These are phyloP conservation scores for Quadriops clusia DNA, from an alignment of 2,888 invertebrate species.

Conservation along the genomic window DNA sequence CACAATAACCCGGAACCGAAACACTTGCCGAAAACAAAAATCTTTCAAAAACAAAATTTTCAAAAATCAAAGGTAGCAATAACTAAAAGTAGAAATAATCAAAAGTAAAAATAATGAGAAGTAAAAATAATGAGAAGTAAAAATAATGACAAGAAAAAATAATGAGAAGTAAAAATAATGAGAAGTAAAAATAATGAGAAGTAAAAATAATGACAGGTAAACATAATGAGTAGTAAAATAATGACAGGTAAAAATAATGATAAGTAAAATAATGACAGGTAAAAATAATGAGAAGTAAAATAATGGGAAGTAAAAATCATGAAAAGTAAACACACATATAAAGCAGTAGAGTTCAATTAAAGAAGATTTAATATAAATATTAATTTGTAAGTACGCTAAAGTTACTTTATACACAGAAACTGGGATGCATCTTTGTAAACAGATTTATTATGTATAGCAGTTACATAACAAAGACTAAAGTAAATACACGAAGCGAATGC, in stretches of 20 bases:
- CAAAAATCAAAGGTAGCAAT: too few relatives aligned
- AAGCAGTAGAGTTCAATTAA: too few relatives aligned
- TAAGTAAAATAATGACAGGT: too few relatives aligned
- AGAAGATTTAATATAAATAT: too few relatives aligned
- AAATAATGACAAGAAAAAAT: conserved; percentile 5
- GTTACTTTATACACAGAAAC: conserved; percentile 8
- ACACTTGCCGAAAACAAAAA: too few relatives aligned
- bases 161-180: conserved; percentile 5
- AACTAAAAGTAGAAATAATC: conserved; percentile 16
- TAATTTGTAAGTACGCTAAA: too few relatives aligned
- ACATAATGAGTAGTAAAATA: conserved; percentile 7
- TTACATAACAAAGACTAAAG: too few relatives aligned
- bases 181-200: conserved; percentile 10
- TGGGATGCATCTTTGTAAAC: conserved; percentile 31
- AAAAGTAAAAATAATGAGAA: conserved; percentile 15
- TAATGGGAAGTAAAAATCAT: conserved; percentile 8
- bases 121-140: too few relatives aligned
- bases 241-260: conserved; percentile 5
- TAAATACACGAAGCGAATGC: conserved; percentile 16
- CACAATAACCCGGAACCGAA: too few relatives aligned
- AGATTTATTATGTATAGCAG: conserved; percentile 10
- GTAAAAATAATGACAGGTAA: conserved; percentile 3
- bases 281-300: conserved; percentile 8
- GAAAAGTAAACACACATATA: too few relatives aligned
- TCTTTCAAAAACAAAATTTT: too few relatives aligned